Conservation (phyloP, 1,140 invertebrate genomes). For the Drosophila malerkotliana region DNA sequence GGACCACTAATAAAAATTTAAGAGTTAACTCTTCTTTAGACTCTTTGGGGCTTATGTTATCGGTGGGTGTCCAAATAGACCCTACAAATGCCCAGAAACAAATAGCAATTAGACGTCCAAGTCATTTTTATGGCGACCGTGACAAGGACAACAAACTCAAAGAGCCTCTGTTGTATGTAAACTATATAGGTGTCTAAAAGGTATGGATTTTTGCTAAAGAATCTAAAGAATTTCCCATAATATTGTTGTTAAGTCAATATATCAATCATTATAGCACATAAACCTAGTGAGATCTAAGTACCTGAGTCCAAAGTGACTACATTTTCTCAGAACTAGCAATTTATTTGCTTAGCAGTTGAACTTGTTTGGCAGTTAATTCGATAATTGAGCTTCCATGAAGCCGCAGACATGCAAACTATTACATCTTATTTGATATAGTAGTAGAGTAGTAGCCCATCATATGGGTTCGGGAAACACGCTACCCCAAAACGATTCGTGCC, state of each 20-base stretch:
- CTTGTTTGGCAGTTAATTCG: conserved; percentile 20
- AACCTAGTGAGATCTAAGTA: no score
- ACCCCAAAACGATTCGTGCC: background rate
- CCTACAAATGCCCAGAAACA: no score
- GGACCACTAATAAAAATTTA: no score
- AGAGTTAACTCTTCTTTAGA: no score
- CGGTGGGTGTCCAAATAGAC: conserved; percentile 7
- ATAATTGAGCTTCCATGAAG: conserved; percentile 13
- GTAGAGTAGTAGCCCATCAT: background rate
- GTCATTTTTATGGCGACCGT: background rate
- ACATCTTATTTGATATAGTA: background rate
- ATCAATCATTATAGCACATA: no score
- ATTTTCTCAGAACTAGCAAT: background rate
- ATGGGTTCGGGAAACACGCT: background rate
- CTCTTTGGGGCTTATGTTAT: conserved; percentile 28
- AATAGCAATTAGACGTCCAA: no score
- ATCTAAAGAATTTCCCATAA: no score
- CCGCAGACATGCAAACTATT: conserved; percentile 9
- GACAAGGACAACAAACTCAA: background rate
- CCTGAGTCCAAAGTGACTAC: background rate
- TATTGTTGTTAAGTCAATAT: no score
- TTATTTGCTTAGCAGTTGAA: background rate
- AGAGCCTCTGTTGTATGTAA: no score
- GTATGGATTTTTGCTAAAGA: no score
- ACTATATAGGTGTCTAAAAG: no score